Conservation (phyloP, 2,797 vertebrate genomes). For the Sphenodon punctatus region DNA sequence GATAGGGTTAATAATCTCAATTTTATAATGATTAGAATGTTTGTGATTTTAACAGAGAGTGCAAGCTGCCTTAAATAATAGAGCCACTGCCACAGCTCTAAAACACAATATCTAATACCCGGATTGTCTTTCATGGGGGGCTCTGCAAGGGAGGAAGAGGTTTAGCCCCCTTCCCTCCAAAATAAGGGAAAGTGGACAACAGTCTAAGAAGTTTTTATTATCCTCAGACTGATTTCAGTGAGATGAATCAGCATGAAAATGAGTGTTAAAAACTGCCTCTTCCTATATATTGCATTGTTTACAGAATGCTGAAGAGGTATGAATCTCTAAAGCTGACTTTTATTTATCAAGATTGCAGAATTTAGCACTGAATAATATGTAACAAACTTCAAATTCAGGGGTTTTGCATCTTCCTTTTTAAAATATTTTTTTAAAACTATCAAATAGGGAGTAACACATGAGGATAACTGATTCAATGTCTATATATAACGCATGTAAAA, state of each 20-base stretch:
- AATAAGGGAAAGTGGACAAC: background rate
- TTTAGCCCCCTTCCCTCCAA: background rate
- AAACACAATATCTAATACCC: too few relatives aligned
- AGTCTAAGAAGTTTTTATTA: background rate
- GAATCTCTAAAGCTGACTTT: background rate
- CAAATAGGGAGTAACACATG: conserved; percentile 37
- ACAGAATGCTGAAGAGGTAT: background rate
- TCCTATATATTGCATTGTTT: background rate
- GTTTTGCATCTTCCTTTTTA: background rate
- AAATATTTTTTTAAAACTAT: conserved; percentile 28
- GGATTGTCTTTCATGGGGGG: too few relatives aligned
- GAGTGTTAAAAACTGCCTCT: background rate
- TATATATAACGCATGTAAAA: conserved; percentile 44
- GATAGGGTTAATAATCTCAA: too few relatives aligned
- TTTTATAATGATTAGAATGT: too few relatives aligned
- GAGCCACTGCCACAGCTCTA: too few relatives aligned
- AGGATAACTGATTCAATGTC: background rate
- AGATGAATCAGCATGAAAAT: too few relatives aligned
- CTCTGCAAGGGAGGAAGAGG: background rate
- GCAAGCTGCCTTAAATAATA: too few relatives aligned
- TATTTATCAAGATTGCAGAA: background rate
- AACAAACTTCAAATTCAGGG: background rate
- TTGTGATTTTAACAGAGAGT: too few relatives aligned
- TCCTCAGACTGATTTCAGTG: background rate
- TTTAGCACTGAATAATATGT: fast-evolving